These are phyloP conservation scores for Macheiramphus alcinus DNA, from an alignment of 2,113 vertebrate species.

Conservation along the genomic window DNA sequence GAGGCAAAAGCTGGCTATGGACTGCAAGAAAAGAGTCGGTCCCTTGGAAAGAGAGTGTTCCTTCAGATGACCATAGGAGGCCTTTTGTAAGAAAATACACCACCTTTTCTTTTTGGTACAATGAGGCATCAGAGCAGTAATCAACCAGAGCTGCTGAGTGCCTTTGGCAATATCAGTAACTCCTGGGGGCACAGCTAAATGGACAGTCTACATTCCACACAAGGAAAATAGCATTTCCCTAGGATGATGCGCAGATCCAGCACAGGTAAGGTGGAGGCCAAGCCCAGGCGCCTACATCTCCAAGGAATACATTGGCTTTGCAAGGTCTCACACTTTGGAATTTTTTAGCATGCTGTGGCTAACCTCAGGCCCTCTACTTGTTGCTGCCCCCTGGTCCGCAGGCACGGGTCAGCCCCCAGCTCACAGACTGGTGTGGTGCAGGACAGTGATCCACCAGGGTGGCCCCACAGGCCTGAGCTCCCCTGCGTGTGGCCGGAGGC, in stretches of 20 bases:
- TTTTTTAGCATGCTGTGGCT: background rate
- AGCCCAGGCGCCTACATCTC: too few relatives aligned
- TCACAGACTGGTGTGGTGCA: background rate
- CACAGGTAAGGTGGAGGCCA: background rate
- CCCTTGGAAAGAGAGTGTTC: background rate
- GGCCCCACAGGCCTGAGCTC: background rate
- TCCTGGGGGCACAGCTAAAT: too few relatives aligned
- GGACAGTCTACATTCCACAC: too few relatives aligned
- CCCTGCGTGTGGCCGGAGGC: background rate
- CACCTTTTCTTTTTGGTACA: background rate
- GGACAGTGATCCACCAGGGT: background rate
- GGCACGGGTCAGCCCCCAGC: background rate
- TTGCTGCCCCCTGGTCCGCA: too few relatives aligned
- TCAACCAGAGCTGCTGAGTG: background rate
- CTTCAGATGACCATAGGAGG: background rate
- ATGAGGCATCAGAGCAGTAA: background rate
- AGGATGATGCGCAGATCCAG: too few relatives aligned
- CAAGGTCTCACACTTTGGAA: too few relatives aligned
- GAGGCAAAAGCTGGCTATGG: background rate
- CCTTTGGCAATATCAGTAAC: background rate
- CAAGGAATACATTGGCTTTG: background rate
- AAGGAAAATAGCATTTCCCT: background rate
- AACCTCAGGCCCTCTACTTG: too few relatives aligned
- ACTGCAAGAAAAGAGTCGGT: too few relatives aligned
- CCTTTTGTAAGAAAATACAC: background rate